Conservation (phyloP, 2,888 invertebrate genomes). For the Stenolophus ochropezus region DNA sequence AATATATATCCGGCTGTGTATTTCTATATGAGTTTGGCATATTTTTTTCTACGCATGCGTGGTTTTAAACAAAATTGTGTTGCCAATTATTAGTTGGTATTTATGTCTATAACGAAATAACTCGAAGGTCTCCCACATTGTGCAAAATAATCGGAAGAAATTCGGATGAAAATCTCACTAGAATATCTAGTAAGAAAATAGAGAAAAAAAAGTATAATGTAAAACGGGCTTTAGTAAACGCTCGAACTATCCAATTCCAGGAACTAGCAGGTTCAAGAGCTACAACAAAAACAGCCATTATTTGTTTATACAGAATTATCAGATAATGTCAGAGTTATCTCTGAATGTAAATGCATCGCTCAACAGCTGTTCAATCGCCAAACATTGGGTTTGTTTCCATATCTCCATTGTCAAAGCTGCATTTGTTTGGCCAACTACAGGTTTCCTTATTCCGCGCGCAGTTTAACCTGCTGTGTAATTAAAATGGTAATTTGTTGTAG, state of each 20-base stretch:
- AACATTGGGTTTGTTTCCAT: slow-evolving; percentile 14
- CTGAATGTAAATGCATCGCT: slow-evolving; percentile 36
- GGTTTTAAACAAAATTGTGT: too few relatives aligned
- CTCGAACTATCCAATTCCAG: slow-evolving; percentile 5
- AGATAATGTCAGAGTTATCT: slow-evolving; percentile 48
- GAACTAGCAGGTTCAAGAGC: slow-evolving; percentile 28
- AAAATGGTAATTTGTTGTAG: slow-evolving; percentile 22
- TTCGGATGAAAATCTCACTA: too few relatives aligned
- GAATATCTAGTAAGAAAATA: too few relatives aligned
- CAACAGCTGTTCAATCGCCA: slow-evolving; percentile 20
- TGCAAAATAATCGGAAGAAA: too few relatives aligned
- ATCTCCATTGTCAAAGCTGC: slow-evolving; percentile 11
- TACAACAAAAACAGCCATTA: slow-evolving; percentile 33
- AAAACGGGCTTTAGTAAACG: neutral
- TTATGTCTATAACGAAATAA: too few relatives aligned
- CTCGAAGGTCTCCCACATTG: too few relatives aligned
- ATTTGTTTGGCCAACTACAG: slow-evolving; percentile 4
- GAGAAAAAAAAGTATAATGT: too few relatives aligned
- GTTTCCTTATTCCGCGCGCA: slow-evolving; percentile 10
- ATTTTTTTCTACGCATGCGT: too few relatives aligned
- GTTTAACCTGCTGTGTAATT: slow-evolving; percentile 4
- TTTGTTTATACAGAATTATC: slow-evolving; percentile 48
- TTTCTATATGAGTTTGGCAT: too few relatives aligned
- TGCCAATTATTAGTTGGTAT: too few relatives aligned
- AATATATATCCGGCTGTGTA: too few relatives aligned